A percentile compares a stretch with the other conserved stretches of the same genome.
Conservation (phyloP, 1,140 invertebrate genomes). For the Sycophaga agraensis region DNA sequence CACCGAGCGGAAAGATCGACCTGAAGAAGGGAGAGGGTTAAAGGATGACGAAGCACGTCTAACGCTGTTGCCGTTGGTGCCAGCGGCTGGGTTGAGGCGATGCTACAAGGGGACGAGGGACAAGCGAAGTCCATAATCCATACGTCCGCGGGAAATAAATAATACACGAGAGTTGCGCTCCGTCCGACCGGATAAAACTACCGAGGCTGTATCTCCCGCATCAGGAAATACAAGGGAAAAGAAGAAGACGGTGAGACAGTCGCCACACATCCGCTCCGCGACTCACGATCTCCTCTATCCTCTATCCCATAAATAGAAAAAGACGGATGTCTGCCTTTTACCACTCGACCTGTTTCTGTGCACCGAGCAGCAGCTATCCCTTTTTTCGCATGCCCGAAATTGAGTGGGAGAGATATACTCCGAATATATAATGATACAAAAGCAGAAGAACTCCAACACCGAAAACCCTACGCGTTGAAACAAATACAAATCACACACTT, state of each 20-base stretch:
- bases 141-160: constrained; percentile 47
- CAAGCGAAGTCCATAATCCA: constrained; percentile 43
- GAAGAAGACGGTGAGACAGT: constrained; percentile 31
- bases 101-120: constrained; percentile 21
- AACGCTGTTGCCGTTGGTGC: background rate
- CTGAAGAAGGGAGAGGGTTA: constrained; percentile 19
- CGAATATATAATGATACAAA: background rate
- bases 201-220: background rate
- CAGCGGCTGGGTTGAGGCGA: background rate
- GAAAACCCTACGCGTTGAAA: no score
- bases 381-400: background rate
- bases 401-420: background rate
- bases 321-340: background rate
- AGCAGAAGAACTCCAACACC: no score
- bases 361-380: background rate
- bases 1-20: background rate
- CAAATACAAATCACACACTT: no score
- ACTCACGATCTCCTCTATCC: background rate
- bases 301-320: background rate
- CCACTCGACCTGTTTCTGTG: background rate
- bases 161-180: constrained; percentile 42
- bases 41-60: constrained; percentile 5
- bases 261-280: constrained; percentile 21
- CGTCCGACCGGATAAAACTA: constrained; percentile 37
- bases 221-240: constrained; percentile 25